Conservation (phyloP, 1,140 invertebrate species). For the Heterodera schachtii region DNA sequence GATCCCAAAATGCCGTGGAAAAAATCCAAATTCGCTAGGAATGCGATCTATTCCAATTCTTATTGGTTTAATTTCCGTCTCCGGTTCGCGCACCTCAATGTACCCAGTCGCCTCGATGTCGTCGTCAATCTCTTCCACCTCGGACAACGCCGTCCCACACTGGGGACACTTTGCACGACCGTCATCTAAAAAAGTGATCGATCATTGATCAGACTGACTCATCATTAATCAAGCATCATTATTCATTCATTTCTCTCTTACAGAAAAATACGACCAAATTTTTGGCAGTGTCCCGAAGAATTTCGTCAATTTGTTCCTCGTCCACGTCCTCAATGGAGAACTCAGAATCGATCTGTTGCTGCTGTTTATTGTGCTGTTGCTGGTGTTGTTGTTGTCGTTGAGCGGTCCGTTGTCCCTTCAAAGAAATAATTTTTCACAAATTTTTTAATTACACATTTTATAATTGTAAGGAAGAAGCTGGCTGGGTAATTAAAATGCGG, state of each 20-base stretch:
- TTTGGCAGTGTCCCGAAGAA: constrained; percentile 59
- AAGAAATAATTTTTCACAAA: not conserved
- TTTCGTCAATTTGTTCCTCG: constrained; percentile 65
- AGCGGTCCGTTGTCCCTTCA: constrained; percentile 10
- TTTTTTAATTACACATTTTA: not conserved
- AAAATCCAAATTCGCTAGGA: too few species aligned
- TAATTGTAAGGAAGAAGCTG: too few species aligned
- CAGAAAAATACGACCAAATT: constrained; percentile 66
- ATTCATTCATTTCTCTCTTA: constrained; percentile 39
- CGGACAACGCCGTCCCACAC: constrained; percentile 57
- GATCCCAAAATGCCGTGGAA: too few species aligned
- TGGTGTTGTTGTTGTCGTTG: constrained; percentile 22
- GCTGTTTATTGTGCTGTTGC: not conserved
- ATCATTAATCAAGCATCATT: not conserved
- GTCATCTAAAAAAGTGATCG: constrained; percentile 51
- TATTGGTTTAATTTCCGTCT: too few species aligned
- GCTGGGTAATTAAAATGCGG: too few species aligned
- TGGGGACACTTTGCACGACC: constrained; percentile 62
- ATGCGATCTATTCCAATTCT: too few species aligned
- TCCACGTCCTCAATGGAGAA: constrained; percentile 65
- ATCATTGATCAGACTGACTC: not conserved
- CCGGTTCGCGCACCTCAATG: constrained; percentile 51
- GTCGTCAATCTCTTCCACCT: constrained; percentile 65
- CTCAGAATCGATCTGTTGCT: constrained; percentile 49
- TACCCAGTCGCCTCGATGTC: constrained; percentile 65